Percentiles rank a stretch among this genome's conserved stretches.
Evolutionary conservation across 2,797 vertebrate genomes (phyloP).

Genomic region (Spinus olivaceus): DNA sequence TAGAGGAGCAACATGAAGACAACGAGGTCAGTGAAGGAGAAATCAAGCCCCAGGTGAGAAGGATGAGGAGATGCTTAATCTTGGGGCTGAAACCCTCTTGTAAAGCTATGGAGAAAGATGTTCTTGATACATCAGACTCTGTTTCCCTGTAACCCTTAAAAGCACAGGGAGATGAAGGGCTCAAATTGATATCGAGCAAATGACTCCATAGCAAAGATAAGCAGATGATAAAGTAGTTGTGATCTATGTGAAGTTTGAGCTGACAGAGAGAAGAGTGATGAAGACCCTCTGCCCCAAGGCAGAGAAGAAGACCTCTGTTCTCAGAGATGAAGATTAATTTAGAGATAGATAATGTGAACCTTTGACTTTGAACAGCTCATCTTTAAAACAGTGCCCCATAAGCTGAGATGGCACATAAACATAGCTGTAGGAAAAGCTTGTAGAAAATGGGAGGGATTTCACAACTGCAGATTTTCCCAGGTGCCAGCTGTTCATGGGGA

Average conservation of each 20-base stretch:
- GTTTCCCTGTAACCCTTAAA: neutral
- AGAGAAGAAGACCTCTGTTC: neutral
- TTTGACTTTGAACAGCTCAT: neutral
- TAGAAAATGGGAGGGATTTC: neutral
- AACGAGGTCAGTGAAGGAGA: neutral
- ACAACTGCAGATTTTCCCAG: neutral
- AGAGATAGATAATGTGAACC: neutral
- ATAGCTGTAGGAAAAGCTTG: neutral
- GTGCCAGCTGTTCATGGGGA: neutral
- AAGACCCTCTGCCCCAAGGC: neutral
- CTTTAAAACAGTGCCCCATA: neutral
- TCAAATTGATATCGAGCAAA: neutral
- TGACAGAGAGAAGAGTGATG: neutral
- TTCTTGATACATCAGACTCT: neutral
- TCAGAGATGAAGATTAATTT: neutral
- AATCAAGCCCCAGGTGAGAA: neutral
- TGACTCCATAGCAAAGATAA: neutral
- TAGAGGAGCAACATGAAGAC: neutral
- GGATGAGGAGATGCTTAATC: neutral
- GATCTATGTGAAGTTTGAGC: neutral
- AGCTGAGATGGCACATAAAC: neutral
- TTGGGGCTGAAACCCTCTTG: neutral
- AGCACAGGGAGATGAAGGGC: neutral
- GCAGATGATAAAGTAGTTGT: neutral
- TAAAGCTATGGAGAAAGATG: neutral